These are phyloP conservation scores for Deroptyus accipitrinus DNA, from an alignment of 2,113 vertebrate genomes.

Conservation along the genomic window DNA sequence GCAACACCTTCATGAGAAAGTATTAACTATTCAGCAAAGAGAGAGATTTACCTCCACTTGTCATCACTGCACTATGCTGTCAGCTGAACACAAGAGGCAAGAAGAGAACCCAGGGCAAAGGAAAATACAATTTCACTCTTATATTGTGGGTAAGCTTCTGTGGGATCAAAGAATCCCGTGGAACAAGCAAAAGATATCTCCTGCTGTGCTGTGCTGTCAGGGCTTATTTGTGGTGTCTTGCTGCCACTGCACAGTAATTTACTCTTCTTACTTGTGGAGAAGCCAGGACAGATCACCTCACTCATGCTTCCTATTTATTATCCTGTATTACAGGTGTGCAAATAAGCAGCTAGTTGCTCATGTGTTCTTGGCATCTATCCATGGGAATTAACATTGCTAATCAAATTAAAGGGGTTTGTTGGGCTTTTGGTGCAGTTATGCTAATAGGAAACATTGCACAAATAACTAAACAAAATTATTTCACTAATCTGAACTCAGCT, in stretches of 20 bases:
- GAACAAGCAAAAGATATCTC: not conserved
- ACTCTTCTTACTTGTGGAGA: not conserved
- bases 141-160: not conserved
- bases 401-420: not conserved
- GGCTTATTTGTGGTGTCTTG: not conserved
- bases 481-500: not conserved
- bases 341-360: not conserved
- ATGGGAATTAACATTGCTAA: not conserved
- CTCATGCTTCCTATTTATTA: not conserved
- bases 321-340: not conserved
- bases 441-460: not conserved
- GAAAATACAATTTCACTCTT: not conserved
- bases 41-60: not conserved
- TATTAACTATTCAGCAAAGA: not conserved
- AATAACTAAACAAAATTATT: not conserved
- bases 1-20: not conserved
- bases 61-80: not conserved
- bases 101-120: not conserved
- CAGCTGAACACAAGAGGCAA: not conserved
- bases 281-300: not conserved
- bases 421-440: not conserved
- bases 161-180: fast-evolving
- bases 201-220: not conserved
- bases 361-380: not conserved
- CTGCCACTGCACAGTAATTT: not conserved